phyloP scores from a whole-genome alignment of 92 coral and sea anemone genomes.

The Heliopora coerulea region DNA sequence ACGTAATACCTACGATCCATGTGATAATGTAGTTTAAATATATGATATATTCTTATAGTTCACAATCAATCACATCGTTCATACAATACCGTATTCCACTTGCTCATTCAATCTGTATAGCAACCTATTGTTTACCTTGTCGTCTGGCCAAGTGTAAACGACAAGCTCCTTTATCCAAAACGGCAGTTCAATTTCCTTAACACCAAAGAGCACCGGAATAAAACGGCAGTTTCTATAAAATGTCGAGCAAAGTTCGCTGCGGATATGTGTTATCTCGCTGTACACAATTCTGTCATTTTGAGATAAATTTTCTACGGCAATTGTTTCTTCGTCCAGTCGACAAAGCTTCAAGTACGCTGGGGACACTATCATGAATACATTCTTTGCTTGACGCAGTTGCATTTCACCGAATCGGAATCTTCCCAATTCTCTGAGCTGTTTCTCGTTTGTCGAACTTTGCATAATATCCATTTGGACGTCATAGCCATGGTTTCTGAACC shows the following conservation, averaged over 20 bases:
- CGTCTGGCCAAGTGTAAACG: background rate
- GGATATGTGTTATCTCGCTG: background rate
- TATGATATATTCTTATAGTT: no score
- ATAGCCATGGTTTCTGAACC: slow-evolving; percentile 26
- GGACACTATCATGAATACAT: slow-evolving; percentile 18
- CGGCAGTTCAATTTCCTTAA: background rate
- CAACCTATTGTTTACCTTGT: background rate
- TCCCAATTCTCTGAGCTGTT: slow-evolving; percentile 23
- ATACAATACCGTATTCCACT: background rate
- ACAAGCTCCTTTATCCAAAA: background rate
- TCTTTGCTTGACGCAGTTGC: slow-evolving; percentile 12
- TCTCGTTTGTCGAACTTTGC: slow-evolving; percentile 5
- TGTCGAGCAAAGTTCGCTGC: background rate
- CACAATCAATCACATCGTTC: no score
- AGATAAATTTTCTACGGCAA: background rate
- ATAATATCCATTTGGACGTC: slow-evolving; percentile 29
- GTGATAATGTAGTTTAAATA: no score
- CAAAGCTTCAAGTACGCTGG: slow-evolving; percentile 24
- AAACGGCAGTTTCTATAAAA: background rate
- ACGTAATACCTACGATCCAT: no score
- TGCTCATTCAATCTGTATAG: slow-evolving; percentile 2
- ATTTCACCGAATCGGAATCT: slow-evolving; percentile 15
- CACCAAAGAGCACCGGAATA: background rate
- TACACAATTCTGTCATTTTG: background rate
- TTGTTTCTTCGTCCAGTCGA: background rate